Conservation (phyloP, 2,113 vertebrate genomes). For the Coryphaenoides rupestris region DNA sequence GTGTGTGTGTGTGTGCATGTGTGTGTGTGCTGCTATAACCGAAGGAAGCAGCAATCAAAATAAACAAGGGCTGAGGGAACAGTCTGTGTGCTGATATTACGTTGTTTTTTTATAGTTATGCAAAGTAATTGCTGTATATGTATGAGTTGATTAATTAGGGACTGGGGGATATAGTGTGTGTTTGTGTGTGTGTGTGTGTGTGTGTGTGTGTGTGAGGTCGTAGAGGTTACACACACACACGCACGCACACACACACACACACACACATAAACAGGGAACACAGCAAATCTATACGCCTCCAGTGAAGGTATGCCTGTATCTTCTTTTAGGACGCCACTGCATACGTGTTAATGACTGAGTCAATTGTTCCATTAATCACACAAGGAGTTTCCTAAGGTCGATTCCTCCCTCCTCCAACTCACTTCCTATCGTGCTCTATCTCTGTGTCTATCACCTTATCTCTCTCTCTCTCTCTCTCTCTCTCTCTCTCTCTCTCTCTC, state of each 20-base stretch:
- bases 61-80: too few relatives aligned
- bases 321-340: slow-evolving; percentile 58
- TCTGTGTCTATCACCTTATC: too few relatives aligned
- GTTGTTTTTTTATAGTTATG: slow-evolving; percentile 9
- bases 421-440: neutral
- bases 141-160: slow-evolving; percentile 51
- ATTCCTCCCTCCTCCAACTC: slow-evolving; percentile 10
- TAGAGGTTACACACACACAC: too few relatives aligned
- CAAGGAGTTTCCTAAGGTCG: slow-evolving; percentile 50
- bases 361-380: slow-evolving; percentile 75
- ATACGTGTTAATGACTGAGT: slow-evolving; percentile 71
- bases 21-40: too few relatives aligned
- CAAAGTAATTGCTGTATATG: slow-evolving; percentile 34
- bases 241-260: neutral
- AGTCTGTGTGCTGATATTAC: too few relatives aligned
- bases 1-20: too few relatives aligned
- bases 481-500: neutral
- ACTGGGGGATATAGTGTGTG: too few relatives aligned
- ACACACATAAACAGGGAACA: slow-evolving; percentile 4
- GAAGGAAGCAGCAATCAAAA: too few relatives aligned
- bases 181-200: too few relatives aligned
- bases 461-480: slow-evolving; percentile 6
- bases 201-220: slow-evolving; percentile 16
- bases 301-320: slow-evolving; percentile 42
- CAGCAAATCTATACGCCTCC: slow-evolving; percentile 60